phyloP scores from a whole-genome alignment of 2,113 vertebrate genomes.

The Columba janthina region DNA sequence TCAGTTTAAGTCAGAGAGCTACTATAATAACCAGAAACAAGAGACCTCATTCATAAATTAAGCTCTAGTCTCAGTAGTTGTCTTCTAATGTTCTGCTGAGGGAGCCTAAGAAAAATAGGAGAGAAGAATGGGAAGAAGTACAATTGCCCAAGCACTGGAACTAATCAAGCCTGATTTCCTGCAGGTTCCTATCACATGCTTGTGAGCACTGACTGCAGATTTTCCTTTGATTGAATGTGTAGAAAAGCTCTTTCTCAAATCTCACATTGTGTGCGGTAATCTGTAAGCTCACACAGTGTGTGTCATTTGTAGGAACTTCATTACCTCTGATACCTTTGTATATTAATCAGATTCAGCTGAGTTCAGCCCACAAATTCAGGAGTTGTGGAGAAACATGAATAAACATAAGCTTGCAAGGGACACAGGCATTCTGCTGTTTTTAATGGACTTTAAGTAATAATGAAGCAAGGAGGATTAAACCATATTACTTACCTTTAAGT shows the following conservation, averaged over 20 bases:
- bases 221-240: background rate
- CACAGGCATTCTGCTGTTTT: background rate
- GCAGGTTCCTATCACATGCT: background rate
- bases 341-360: background rate
- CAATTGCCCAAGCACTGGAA: background rate
- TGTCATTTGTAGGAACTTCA: no score
- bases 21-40: background rate
- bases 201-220: background rate
- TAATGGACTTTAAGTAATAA: background rate
- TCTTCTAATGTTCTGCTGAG: background rate
- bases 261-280: background rate
- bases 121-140: background rate
- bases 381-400: background rate
- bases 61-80: background rate
- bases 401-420: background rate
- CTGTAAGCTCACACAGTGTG: background rate
- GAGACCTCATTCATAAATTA: background rate
- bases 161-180: background rate
- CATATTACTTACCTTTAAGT: background rate
- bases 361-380: background rate
- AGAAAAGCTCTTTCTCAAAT: background rate
- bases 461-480: background rate
- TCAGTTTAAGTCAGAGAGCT: background rate
- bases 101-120: background rate
- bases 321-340: background rate